Evolutionary conservation across 2,888 invertebrate species (phyloP).

Genomic region (Yponomeuta sedellus): DNA sequence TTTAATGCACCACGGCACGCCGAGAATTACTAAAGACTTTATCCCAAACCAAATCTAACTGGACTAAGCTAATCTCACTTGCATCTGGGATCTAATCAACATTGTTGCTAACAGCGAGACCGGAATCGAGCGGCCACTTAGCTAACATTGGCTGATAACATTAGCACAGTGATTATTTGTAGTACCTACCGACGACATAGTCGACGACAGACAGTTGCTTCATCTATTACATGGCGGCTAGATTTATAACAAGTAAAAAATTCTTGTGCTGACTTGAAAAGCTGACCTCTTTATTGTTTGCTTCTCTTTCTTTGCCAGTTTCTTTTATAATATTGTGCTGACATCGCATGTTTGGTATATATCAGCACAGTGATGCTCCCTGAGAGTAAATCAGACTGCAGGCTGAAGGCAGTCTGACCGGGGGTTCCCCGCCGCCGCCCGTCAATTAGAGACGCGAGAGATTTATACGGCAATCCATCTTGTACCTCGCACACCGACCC

Average conservation of each 20-base stretch:
- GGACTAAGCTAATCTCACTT: neutral
- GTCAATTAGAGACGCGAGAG: slow-evolving; percentile 69
- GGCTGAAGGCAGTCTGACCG: slow-evolving; percentile 21
- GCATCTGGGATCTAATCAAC: neutral
- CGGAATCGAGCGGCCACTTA: neutral
- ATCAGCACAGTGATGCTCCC: neutral
- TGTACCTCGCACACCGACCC: slow-evolving; percentile 37
- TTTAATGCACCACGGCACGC: no score
- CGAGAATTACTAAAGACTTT: no score
- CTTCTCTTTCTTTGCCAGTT: no score
- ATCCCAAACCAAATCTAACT: neutral
- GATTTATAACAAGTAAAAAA: no score
- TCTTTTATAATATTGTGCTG: no score
- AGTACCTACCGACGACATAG: no score
- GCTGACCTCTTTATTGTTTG: no score
- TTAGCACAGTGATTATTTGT: neutral
- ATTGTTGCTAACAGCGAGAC: neutral
- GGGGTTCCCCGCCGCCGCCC: slow-evolving; percentile 42
- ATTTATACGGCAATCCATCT: slow-evolving; percentile 70
- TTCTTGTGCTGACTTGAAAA: no score
- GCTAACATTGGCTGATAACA: neutral
- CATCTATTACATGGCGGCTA: no score
- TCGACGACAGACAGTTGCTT: no score
- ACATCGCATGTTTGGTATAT: no score
- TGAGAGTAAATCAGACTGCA: neutral